phyloP scores from a whole-genome alignment of 2,888 invertebrate species.

The Dasypolia templi region DNA sequence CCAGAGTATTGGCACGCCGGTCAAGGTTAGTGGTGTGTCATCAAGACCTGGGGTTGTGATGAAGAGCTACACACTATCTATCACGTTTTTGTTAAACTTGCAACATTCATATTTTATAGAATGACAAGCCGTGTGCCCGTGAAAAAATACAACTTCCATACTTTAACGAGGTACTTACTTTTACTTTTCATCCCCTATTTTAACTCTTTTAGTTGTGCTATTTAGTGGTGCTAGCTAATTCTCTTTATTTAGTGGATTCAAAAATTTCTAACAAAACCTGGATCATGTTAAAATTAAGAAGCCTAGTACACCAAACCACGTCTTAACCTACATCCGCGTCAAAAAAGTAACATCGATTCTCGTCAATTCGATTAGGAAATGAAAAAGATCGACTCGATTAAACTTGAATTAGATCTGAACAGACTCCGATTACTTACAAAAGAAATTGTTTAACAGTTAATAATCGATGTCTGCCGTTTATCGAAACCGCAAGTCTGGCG shows the following conservation, averaged over 20 bases:
- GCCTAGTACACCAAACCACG: background rate
- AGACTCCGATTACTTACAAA: constrained; percentile 19
- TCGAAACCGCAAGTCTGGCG: constrained; percentile 5
- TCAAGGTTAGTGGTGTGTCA: background rate
- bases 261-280: background rate
- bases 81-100: too few species aligned
- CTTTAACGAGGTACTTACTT: too few species aligned
- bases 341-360: background rate
- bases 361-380: constrained; percentile 10
- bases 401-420: background rate
- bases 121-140: too few species aligned
- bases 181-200: too few species aligned
- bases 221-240: too few species aligned
- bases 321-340: background rate
- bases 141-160: too few species aligned
- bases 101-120: too few species aligned
- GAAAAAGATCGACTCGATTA: constrained; percentile 16
- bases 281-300: background rate
- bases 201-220: too few species aligned
- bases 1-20: background rate
- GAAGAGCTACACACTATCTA: background rate
- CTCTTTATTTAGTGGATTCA: too few species aligned
- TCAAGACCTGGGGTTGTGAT: background rate
- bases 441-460: constrained; percentile 28
- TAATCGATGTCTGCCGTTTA: constrained; percentile 20